Conservation (phyloP, 2,797 vertebrate species). For the Chaetodon trifasciatus region DNA sequence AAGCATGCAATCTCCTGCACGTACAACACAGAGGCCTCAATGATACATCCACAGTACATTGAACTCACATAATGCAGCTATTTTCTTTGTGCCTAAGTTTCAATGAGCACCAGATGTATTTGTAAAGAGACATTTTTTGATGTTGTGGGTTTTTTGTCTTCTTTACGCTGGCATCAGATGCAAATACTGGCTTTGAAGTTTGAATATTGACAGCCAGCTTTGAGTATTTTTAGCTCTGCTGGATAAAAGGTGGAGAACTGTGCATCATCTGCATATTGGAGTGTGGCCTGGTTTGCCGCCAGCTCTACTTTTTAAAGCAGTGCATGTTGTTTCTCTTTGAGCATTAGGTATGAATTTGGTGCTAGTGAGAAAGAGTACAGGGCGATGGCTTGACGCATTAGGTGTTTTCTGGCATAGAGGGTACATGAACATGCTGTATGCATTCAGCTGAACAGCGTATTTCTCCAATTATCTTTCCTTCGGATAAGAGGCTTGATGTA, state of each 20-base stretch:
- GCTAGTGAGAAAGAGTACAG: conserved; percentile 1
- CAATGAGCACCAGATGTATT: conserved; percentile 58
- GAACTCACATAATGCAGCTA: conserved; percentile 88
- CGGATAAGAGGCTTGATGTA: conserved; percentile 6
- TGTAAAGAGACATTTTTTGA: conserved; percentile 52
- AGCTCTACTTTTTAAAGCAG: neutral
- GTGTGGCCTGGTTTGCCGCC: conserved; percentile 1
- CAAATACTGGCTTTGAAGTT: conserved; percentile 34
- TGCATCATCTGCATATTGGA: conserved; percentile 17
- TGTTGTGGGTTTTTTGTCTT: conserved; percentile 55
- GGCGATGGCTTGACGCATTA: neutral
- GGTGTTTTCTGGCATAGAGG: conserved; percentile 4
- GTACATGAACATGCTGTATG: neutral
- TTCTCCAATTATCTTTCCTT: conserved; percentile 31
- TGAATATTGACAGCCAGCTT: conserved; percentile 21
- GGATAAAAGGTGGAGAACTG: conserved; percentile 1
- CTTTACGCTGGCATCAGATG: conserved; percentile 18
- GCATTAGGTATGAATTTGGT: conserved; percentile 6
- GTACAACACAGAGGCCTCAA: conserved; percentile 92
- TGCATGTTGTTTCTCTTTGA: neutral
- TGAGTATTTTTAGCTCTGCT: conserved; percentile 17
- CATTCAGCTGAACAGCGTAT: conserved; percentile 35
- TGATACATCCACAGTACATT: conserved; percentile 85
- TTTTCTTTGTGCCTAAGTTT: conserved; percentile 92
- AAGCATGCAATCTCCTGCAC: conserved; percentile 93